A percentile compares a stretch with the other conserved stretches of the same genome.
Conservation (phyloP, 1,140 invertebrate species). For the Drosophila varians region DNA sequence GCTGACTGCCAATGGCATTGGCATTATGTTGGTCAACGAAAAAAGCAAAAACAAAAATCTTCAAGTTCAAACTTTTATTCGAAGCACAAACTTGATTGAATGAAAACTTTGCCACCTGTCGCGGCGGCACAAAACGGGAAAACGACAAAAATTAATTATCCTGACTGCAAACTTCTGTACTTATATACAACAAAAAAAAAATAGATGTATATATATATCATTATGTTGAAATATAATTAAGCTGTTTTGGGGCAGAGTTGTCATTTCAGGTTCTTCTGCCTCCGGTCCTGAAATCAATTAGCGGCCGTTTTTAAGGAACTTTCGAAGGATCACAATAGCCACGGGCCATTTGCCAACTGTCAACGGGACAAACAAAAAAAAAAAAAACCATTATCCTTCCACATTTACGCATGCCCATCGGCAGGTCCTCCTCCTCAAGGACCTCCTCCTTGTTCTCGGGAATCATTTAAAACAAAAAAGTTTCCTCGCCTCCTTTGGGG, state of each 20-base stretch:
- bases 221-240: conserved; percentile 76
- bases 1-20: conserved; percentile 40
- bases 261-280: conserved; percentile 16
- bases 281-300: conserved; percentile 71
- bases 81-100: conserved; percentile 67
- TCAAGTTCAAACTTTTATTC: conserved; percentile 70
- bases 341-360: conserved; percentile 17
- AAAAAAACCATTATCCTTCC: conserved; percentile 11
- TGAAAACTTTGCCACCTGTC: conserved; percentile 71
- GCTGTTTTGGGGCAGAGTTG: conserved; percentile 38
- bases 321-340: conserved; percentile 13
- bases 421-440: neutral
- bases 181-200: conserved; percentile 53
- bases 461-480: neutral
- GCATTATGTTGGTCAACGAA: neutral
- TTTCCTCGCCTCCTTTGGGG: neutral
- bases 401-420: neutral
- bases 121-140: neutral
- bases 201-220: too few relatives aligned
- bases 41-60: conserved; percentile 14
- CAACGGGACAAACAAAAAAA: too few relatives aligned
- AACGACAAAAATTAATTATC: conserved; percentile 67
- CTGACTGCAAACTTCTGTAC: conserved; percentile 20
- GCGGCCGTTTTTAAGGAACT: conserved; percentile 33
- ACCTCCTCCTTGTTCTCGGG: neutral